phyloP scores from a whole-genome alignment of 2,888 invertebrate species.

The Cheilosia variabilis region DNA sequence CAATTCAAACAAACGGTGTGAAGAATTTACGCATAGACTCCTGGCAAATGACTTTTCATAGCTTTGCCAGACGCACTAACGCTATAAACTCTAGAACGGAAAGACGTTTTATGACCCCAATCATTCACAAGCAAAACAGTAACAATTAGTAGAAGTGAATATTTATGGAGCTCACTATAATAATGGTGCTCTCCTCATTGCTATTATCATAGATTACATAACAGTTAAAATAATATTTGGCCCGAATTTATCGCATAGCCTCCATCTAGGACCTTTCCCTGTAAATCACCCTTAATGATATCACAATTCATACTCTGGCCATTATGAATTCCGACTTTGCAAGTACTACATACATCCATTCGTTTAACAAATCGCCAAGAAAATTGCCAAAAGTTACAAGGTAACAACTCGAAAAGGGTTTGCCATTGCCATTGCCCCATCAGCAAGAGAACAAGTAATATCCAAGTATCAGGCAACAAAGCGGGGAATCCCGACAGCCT shows the following conservation, averaged over 20 bases:
- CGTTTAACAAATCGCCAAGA: constrained; percentile 65
- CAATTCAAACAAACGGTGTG: no score
- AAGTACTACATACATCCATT: constrained; percentile 62
- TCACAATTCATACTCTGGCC: constrained; percentile 67
- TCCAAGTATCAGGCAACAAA: constrained; percentile 65
- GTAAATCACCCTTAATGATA: constrained; percentile 72
- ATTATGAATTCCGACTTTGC: constrained; percentile 64
- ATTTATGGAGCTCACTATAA: constrained; percentile 29
- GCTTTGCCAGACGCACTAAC: background rate
- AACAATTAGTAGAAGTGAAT: constrained; percentile 52
- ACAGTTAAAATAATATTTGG: constrained; percentile 66
- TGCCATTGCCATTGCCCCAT: constrained; percentile 5
- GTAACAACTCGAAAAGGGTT: constrained; percentile 54
- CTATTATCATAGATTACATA: constrained; percentile 61
- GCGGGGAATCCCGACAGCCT: constrained; percentile 40
- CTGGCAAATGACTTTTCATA: background rate
- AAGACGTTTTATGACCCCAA: constrained; percentile 19
- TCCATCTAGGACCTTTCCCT: constrained; percentile 51
- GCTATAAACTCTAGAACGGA: background rate
- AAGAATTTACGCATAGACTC: no score
- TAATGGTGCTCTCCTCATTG: constrained; percentile 7
- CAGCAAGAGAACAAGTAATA: constrained; percentile 38
- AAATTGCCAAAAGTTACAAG: constrained; percentile 66
- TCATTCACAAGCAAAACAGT: constrained; percentile 8
- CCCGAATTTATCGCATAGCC: constrained; percentile 61